Percentiles rank a stretch among this genome's conserved stretches.
These are phyloP conservation scores for Odocoileus hemionus DNA, from an alignment of 2,113 vertebrate species.

Conservation along the genomic window DNA sequence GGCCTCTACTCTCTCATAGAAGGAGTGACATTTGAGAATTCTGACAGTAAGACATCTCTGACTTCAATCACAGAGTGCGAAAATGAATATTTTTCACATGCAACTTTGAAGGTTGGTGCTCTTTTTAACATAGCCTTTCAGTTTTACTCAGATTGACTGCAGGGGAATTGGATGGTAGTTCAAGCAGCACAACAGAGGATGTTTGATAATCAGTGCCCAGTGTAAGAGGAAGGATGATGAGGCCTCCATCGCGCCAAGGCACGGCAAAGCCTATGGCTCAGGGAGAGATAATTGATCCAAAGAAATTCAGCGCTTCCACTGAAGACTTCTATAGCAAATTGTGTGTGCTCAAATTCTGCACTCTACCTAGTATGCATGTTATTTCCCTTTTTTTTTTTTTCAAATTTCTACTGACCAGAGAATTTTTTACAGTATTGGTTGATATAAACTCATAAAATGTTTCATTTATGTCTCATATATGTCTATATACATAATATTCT, in stretches of 20 bases:
- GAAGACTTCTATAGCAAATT: not conserved
- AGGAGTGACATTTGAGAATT: constrained; percentile 73
- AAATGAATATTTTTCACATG: constrained; percentile 77
- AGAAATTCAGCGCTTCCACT: not conserved
- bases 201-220: constrained; percentile 64
- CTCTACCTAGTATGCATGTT: not conserved
- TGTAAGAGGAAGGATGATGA: constrained; percentile 44
- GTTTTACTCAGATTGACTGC: constrained; percentile 67
- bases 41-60: constrained; percentile 71
- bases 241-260: not conserved
- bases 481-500: not conserved
- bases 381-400: not conserved
- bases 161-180: constrained; percentile 55
- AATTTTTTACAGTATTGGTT: not conserved
- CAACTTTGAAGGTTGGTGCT: constrained; percentile 70
- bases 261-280: not conserved
- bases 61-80: constrained; percentile 72
- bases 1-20: constrained; percentile 63
- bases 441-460: not conserved
- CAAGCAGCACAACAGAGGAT: constrained; percentile 54
- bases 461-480: not conserved
- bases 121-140: constrained; percentile 73
- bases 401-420: not conserved
- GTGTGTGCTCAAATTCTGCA: not conserved
- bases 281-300: constrained; percentile 31